These are phyloP conservation scores for Bucco capensis DNA, from an alignment of 2,113 vertebrate genomes.

Conservation along the genomic window DNA sequence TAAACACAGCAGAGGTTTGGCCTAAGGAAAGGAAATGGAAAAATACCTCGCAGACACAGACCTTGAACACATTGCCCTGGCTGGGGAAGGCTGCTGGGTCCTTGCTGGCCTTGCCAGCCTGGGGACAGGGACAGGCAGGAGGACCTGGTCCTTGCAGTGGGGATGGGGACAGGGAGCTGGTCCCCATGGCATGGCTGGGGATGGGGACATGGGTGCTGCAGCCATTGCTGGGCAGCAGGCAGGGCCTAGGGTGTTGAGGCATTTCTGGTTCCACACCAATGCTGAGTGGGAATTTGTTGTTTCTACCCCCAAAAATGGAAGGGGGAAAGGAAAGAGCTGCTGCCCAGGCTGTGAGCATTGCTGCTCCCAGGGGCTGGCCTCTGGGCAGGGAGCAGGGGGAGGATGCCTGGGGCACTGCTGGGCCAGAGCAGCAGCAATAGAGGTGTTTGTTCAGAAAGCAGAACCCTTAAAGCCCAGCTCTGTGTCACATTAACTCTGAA, in stretches of 20 bases:
- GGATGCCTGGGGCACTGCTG: background rate
- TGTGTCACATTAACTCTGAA: fast-evolving
- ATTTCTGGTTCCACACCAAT: background rate
- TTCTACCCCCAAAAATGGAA: fast-evolving
- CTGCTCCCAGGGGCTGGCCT: background rate
- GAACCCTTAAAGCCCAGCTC: background rate
- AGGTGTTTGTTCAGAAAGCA: background rate
- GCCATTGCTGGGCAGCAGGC: fast-evolving
- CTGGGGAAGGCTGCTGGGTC: background rate
- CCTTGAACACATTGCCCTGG: background rate
- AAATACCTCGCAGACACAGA: background rate
- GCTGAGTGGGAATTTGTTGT: background rate
- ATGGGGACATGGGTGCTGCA: fast-evolving
- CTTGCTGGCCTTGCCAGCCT: background rate
- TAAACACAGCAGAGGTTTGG: constrained; percentile 11
- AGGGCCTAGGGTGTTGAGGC: fast-evolving
- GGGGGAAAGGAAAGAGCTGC: fast-evolving
- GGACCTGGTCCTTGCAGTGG: fast-evolving
- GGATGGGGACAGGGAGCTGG: background rate
- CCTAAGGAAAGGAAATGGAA: background rate
- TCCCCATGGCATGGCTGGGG: background rate
- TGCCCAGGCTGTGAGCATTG: background rate
- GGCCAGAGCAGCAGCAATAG: background rate
- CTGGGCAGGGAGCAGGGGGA: background rate
- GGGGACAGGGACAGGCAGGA: background rate